These are phyloP conservation scores for Stictonetta naevosa DNA, from an alignment of 2,113 vertebrate species.

Conservation along the genomic window DNA sequence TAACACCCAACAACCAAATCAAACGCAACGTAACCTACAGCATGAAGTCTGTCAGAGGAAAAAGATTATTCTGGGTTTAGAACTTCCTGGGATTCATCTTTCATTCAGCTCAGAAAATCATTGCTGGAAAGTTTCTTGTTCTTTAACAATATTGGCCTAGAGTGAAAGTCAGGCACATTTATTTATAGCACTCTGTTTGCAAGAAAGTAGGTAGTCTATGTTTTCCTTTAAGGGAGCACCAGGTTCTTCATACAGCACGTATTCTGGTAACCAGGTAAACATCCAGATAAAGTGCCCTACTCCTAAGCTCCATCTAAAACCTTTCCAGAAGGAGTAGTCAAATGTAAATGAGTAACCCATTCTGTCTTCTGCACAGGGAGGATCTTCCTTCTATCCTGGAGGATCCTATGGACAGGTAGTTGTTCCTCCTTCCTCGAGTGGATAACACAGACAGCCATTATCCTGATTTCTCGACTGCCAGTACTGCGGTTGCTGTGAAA, in stretches of 20 bases:
- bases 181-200: not conserved
- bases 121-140: not conserved
- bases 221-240: conserved; percentile 45
- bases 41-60: not conserved
- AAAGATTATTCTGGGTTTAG: not conserved
- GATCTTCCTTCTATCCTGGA: conserved; percentile 1
- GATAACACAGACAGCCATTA: not conserved
- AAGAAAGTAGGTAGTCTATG: not conserved
- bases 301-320: not conserved
- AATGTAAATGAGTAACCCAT: not conserved
- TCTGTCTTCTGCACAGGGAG: conserved; percentile 53
- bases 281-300: not conserved
- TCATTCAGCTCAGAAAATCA: not conserved
- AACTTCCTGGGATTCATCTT: not conserved
- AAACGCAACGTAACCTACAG: not conserved
- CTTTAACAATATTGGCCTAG: not conserved
- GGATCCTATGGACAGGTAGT: conserved; percentile 55
- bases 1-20: not conserved
- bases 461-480: not conserved
- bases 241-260: conserved; percentile 29
- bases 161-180: not conserved
- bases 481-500: rapidly evolving
- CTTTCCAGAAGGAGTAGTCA: not conserved
- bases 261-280: conserved; percentile 62
- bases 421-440: not conserved